These are phyloP conservation scores for Drosophila tani DNA, from an alignment of 1,140 invertebrate genomes.

Conservation along the genomic window DNA sequence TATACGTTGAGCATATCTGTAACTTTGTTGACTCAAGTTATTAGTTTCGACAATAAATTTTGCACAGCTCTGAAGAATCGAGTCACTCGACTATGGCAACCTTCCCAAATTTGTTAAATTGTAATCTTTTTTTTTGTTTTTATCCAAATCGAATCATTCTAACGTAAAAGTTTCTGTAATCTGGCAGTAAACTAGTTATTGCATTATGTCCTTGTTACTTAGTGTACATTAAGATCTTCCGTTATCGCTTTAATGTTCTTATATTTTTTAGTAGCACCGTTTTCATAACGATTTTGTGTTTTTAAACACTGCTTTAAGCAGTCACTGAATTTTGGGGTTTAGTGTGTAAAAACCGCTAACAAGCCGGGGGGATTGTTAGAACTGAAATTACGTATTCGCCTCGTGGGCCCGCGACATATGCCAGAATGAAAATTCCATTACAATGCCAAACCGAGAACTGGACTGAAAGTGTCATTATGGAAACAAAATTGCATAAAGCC, in stretches of 20 bases:
- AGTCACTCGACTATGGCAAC: too few relatives aligned
- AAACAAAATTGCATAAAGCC: slow-evolving; percentile 48
- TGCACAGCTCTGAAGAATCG: too few relatives aligned
- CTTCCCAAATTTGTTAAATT: too few relatives aligned
- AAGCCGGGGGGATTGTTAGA: slow-evolving; percentile 12
- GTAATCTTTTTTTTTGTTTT: too few relatives aligned
- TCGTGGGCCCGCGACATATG: slow-evolving; percentile 30
- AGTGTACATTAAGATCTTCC: too few relatives aligned
- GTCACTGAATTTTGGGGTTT: slow-evolving; percentile 1
- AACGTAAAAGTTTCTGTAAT: too few relatives aligned
- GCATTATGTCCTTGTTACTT: not conserved
- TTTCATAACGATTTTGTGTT: not conserved
- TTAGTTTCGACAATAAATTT: too few relatives aligned
- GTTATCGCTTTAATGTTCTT: not conserved
- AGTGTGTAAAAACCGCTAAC: not conserved
- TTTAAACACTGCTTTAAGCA: slow-evolving; percentile 1
- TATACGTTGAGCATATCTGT: slow-evolving; percentile 6
- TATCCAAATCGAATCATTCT: too few relatives aligned
- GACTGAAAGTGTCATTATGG: slow-evolving; percentile 41
- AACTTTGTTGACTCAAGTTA: too few relatives aligned
- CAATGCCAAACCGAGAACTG: slow-evolving; percentile 5
- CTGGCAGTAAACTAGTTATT: too few relatives aligned
- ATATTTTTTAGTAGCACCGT: not conserved
- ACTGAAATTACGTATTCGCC: slow-evolving; percentile 58
- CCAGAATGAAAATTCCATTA: slow-evolving; percentile 54